Evolutionary conservation across 1,140 invertebrate species (phyloP), one percentile per base, ranked within the genome.

Genomic region (Formica exsecta): DNA sequence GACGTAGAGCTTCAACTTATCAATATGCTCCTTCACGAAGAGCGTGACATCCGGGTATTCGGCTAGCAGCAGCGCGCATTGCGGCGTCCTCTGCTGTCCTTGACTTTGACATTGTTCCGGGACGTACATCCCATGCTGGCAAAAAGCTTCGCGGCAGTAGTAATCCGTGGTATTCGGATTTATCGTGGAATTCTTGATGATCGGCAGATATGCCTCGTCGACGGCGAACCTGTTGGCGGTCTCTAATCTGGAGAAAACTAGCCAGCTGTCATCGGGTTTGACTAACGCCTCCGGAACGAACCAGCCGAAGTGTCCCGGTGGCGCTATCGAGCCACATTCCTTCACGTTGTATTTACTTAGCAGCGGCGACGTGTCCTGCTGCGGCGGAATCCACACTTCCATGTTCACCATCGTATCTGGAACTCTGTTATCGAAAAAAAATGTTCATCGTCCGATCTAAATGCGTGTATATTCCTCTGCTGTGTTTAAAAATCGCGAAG

Each of bases 291-390:
- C 88, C 0, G 96, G 97, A 61, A 97, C 96, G 90, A 97, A 98
- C 97, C 97, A 98, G 6, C 97, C 97, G 92, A 97, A 97, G 76
- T 97, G 96, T 59, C 97, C 97, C 1, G 96, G 95, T 7, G 96
- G 95, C 7, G 96, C 95, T 29, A 97, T 92, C 61, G 95, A 95
- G 9, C 97, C 97, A 88, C 95, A 95, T 89, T 97, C 96, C 61
- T 96, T 95, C 2, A 97, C 94, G 4, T 95, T 81, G 61, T 95
- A 92, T 73, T 91, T 85, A 77, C 92, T 89, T 88, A 95, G 32
- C 86, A 94, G 29, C 57, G 93, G 88, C 32, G 92, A 89, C 29
- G 95, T 95, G 84, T 96, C 96, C 68, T 96, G 94, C 51, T 96
- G 96, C 0, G 97, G 96, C 3, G 96, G 95, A 57, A 97, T 95